Conservation (phyloP, 2,888 invertebrate species). For the Parnassius glacialis region DNA sequence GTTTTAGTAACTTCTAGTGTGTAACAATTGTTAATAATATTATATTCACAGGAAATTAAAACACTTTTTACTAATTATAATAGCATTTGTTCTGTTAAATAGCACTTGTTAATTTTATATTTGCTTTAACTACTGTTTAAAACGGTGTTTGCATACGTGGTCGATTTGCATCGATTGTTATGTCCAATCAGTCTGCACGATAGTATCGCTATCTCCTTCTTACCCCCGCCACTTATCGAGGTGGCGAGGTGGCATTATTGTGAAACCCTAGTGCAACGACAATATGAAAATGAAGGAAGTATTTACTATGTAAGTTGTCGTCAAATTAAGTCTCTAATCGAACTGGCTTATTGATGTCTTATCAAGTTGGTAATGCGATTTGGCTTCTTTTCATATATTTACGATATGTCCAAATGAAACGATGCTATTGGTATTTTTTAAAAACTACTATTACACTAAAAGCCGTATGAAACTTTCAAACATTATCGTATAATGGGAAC, state of each 20-base stretch:
- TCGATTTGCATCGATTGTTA: constrained; percentile 17
- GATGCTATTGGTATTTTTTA: too few relatives aligned
- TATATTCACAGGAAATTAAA: too few relatives aligned
- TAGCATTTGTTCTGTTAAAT: background rate
- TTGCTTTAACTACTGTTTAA: background rate
- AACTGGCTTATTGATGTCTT: constrained; percentile 6
- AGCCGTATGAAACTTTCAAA: too few relatives aligned
- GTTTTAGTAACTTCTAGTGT: too few relatives aligned
- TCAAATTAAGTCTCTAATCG: constrained; percentile 38
- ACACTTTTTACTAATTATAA: background rate
- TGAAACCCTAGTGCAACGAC: constrained; percentile 15
- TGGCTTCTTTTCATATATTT: background rate
- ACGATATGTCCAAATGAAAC: background rate
- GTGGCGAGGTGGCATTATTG: background rate
- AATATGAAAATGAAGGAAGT: constrained; percentile 47
- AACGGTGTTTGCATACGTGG: constrained; percentile 2
- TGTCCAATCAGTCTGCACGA: constrained; percentile 3
- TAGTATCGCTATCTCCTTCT: background rate
- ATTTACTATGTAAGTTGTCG: constrained; percentile 30
- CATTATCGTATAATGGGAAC: too few relatives aligned
- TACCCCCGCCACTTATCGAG: background rate
- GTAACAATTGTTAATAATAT: too few relatives aligned
- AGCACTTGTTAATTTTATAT: background rate
- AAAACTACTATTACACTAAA: too few relatives aligned
- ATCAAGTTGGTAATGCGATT: background rate